Percentiles rank a stretch among this genome's conserved stretches.
Conservation (phyloP, 1,140 invertebrate genomes). For the Brachionus rotundiformis region DNA sequence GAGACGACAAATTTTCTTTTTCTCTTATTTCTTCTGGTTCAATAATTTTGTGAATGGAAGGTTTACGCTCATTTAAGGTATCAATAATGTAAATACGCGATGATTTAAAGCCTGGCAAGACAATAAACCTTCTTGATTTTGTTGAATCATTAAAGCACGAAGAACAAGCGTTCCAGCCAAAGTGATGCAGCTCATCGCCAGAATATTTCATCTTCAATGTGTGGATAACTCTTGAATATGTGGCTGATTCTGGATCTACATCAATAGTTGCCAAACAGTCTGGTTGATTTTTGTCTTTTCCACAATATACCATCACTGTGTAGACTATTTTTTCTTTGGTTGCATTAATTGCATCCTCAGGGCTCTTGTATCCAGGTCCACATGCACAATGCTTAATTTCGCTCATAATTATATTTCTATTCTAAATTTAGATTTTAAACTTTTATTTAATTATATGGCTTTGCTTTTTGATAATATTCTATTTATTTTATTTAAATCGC, state of each 20-base stretch:
- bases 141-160: constrained; percentile 75
- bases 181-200: constrained; percentile 89
- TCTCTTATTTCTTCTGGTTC: constrained; percentile 72
- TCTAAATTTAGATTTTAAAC: not conserved
- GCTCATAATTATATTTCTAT: constrained; percentile 21
- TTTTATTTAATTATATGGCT: not conserved
- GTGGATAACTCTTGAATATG: constrained; percentile 85
- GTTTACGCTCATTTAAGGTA: constrained; percentile 71
- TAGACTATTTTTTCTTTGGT: constrained; percentile 82
- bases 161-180: constrained; percentile 92
- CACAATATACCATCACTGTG: constrained; percentile 75
- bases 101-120: constrained; percentile 79
- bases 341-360: constrained; percentile 78
- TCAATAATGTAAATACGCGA: constrained; percentile 84
- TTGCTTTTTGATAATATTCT: too few relatives aligned
- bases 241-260: constrained; percentile 80
- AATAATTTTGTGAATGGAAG: constrained; percentile 71
- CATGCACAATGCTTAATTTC: not conserved
- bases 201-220: constrained; percentile 75
- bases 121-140: constrained; percentile 74
- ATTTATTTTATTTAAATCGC: too few relatives aligned
- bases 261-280: constrained; percentile 89
- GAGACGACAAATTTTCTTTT: constrained; percentile 72
- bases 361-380: constrained; percentile 65
- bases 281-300: constrained; percentile 60